A percentile compares a stretch with the other conserved stretches of the same genome.
Conservation (phyloP, 2,888 invertebrate species). For the Melanchra persicariae region DNA sequence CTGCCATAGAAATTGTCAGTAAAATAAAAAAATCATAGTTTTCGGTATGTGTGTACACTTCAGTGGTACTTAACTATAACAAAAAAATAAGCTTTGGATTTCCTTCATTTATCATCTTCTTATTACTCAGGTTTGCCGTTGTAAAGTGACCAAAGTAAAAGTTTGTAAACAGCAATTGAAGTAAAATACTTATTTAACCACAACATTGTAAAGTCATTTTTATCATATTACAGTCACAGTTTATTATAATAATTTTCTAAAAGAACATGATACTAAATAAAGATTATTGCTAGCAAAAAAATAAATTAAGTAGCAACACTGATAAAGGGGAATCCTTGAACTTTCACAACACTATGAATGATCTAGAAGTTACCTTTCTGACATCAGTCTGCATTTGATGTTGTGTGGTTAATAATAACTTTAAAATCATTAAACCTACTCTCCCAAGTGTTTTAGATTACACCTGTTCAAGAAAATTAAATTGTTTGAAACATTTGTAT, state of each 20-base stretch:
- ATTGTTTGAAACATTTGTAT: slow-evolving; percentile 1
- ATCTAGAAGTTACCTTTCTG: slow-evolving; percentile 20
- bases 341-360: slow-evolving; percentile 33
- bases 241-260: neutral
- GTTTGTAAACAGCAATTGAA: too few species aligned
- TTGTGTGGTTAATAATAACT: neutral
- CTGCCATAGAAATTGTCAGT: neutral
- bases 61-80: too few species aligned
- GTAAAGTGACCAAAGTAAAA: too few species aligned
- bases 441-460: neutral
- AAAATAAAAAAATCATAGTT: neutral
- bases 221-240: neutral
- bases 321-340: slow-evolving; percentile 39
- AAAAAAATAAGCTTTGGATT: too few species aligned
- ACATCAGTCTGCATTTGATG: slow-evolving; percentile 1
- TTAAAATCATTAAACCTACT: neutral
- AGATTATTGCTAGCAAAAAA: neutral
- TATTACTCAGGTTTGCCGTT: too few species aligned
- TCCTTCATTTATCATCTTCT: too few species aligned
- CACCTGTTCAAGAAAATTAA: neutral
- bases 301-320: slow-evolving; percentile 26
- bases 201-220: neutral
- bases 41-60: neutral
- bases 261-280: neutral
- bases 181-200: too few species aligned